phyloP scores from a whole-genome alignment of 2,797 vertebrate species.

The Neostethus bicornis region DNA sequence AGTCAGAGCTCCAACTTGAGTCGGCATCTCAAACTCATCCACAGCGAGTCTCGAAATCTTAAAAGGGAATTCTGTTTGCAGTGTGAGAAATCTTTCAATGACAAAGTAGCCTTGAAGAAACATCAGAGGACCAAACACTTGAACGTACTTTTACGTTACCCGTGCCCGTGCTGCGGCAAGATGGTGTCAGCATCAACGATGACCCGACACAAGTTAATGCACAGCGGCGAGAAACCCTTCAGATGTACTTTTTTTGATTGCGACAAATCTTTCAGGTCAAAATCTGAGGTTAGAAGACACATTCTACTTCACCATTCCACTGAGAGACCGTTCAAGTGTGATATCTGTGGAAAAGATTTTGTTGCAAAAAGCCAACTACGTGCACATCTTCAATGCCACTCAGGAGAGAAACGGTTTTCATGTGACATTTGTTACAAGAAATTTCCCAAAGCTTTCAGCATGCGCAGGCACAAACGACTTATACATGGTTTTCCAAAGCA shows the following conservation, averaged over 20 bases:
- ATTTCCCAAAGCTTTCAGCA: conserved; percentile 51
- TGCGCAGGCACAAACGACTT: conserved; percentile 61
- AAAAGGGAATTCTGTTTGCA: conserved; percentile 46
- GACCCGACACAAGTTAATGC: conserved; percentile 57
- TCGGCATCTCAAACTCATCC: conserved; percentile 56
- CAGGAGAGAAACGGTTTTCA: conserved; percentile 51
- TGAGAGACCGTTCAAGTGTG: conserved; percentile 60
- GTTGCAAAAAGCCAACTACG: conserved; percentile 38
- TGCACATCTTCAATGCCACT: conserved; percentile 47
- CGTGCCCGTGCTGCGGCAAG: conserved; percentile 61
- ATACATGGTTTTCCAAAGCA: conserved; percentile 35
- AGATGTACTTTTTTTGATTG: conserved; percentile 56
- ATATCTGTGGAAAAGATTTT: conserved; percentile 60
- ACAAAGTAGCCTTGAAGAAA: conserved; percentile 55
- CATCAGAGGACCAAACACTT: conserved; percentile 65
- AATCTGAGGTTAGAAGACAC: conserved; percentile 56
- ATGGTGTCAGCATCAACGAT: conserved; percentile 35
- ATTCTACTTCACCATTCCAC: conserved; percentile 37
- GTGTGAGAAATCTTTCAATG: conserved; percentile 62
- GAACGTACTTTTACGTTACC: conserved; percentile 32
- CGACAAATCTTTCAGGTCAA: conserved; percentile 50
- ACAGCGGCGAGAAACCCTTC: conserved; percentile 62
- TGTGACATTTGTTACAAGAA: conserved; percentile 59
- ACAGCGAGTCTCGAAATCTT: conserved; percentile 39
- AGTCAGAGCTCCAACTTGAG: conserved; percentile 50